Percentiles rank a stretch among this genome's conserved stretches.
These are phyloP conservation scores for Monarcha castaneiventris DNA, from an alignment of 2,113 vertebrate species.

Conservation along the genomic window DNA sequence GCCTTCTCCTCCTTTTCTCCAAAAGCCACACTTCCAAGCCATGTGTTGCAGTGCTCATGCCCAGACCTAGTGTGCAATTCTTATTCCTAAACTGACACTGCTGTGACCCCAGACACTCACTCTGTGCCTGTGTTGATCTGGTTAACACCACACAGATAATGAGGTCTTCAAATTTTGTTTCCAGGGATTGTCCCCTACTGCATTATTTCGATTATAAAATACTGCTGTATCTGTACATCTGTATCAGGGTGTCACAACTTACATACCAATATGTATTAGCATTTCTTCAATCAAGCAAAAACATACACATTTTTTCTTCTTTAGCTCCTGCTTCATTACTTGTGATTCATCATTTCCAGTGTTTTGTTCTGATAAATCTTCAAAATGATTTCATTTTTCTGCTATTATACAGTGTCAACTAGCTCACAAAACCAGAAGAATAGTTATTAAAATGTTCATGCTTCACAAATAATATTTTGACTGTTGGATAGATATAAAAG, in stretches of 20 bases:
- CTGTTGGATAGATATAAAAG: slow-evolving; percentile 53
- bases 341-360: slow-evolving; percentile 55
- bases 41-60: accelerated
- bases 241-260: slow-evolving; percentile 12
- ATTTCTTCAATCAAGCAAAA: slow-evolving; percentile 62
- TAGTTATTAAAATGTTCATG: slow-evolving; percentile 65
- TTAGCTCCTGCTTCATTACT: slow-evolving; percentile 56
- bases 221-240: neutral
- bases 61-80: neutral
- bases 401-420: slow-evolving; percentile 52
- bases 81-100: neutral
- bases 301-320: slow-evolving; percentile 16
- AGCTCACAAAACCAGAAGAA: slow-evolving; percentile 57
- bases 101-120: neutral
- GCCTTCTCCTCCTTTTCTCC: neutral
- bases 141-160: slow-evolving; percentile 27
- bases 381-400: slow-evolving; percentile 42
- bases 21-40: neutral
- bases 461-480: slow-evolving; percentile 66
- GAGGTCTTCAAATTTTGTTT: slow-evolving; percentile 11
- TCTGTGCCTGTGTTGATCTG: neutral
- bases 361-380: slow-evolving; percentile 61
- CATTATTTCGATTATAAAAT: slow-evolving; percentile 46
- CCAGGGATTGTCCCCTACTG: neutral
- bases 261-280: slow-evolving; percentile 20